Conservation (phyloP, 1,140 invertebrate genomes). For the Agraylea sexmaculata region DNA sequence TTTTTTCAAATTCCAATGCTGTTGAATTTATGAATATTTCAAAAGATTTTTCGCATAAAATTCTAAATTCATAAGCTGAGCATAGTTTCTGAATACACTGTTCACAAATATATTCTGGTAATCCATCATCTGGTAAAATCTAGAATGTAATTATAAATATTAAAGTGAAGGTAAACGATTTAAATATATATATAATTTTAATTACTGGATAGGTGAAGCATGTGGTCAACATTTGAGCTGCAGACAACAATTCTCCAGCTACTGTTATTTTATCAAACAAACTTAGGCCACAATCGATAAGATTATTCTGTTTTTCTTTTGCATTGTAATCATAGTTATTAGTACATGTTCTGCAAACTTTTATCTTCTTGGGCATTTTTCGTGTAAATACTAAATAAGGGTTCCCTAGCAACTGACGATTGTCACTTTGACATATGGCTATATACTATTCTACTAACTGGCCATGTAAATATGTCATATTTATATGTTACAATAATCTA, state of each 20-base stretch:
- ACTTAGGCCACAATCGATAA: too few relatives aligned
- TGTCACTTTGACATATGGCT: not conserved
- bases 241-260: too few relatives aligned
- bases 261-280: too few relatives aligned
- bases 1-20: constrained; percentile 10
- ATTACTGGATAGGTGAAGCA: constrained; percentile 13
- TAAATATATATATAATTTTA: constrained; percentile 10
- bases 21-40: constrained; percentile 15
- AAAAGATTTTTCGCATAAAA: constrained; percentile 20
- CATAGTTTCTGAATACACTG: constrained; percentile 23
- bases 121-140: constrained; percentile 20
- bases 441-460: not conserved
- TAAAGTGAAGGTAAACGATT: constrained; percentile 1
- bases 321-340: not conserved
- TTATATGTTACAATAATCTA: too few relatives aligned
- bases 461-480: too few relatives aligned
- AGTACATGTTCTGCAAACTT: not conserved
- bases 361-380: not conserved
- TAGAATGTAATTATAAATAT: constrained; percentile 11
- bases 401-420: not conserved
- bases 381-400: too few relatives aligned
- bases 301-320: not conserved
- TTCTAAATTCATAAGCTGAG: constrained; percentile 22
- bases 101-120: constrained; percentile 23
- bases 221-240: constrained; percentile 16